Percentiles rank a stretch among this genome's conserved stretches.
Evolutionary conservation across 2,888 invertebrate genomes (phyloP).

Genomic region (Hyppa rectilinea): DNA sequence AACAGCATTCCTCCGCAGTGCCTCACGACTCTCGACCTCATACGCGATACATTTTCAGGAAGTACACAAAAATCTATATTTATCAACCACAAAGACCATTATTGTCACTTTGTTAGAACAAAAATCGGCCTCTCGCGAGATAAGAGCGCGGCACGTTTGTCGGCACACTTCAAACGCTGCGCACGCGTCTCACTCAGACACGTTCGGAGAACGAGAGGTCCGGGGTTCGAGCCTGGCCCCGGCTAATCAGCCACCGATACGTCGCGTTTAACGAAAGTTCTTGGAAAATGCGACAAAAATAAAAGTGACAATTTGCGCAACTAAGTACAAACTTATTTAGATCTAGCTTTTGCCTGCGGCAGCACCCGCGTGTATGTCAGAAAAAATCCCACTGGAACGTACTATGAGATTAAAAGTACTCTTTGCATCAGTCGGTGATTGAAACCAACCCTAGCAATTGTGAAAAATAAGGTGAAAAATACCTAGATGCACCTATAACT

Average conservation of each 20-base stretch:
- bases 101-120: conserved; percentile 86
- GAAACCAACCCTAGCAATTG: too few species aligned
- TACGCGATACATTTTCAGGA: conserved; percentile 67
- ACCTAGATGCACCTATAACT: too few species aligned
- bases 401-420: too few species aligned
- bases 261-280: conserved; percentile 74
- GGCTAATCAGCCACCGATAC: conserved; percentile 85
- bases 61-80: conserved; percentile 81
- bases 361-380: too few species aligned
- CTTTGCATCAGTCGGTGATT: too few species aligned
- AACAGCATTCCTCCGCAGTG: conserved; percentile 28
- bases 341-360: too few species aligned
- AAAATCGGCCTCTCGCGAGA: conserved; percentile 86
- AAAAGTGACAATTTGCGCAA: conserved; percentile 43
- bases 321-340: conserved; percentile 1
- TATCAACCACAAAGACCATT: conserved; percentile 87
- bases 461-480: too few species aligned
- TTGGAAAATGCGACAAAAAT: conserved; percentile 67
- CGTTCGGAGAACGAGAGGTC: conserved; percentile 86
- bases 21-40: conserved; percentile 46
- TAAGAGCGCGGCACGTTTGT: conserved; percentile 87
- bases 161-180: conserved; percentile 83
- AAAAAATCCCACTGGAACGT: too few species aligned
- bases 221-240: conserved; percentile 79
- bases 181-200: conserved; percentile 78